phyloP scores from a whole-genome alignment of 2,113 vertebrate species.

The Stegastes partitus region DNA sequence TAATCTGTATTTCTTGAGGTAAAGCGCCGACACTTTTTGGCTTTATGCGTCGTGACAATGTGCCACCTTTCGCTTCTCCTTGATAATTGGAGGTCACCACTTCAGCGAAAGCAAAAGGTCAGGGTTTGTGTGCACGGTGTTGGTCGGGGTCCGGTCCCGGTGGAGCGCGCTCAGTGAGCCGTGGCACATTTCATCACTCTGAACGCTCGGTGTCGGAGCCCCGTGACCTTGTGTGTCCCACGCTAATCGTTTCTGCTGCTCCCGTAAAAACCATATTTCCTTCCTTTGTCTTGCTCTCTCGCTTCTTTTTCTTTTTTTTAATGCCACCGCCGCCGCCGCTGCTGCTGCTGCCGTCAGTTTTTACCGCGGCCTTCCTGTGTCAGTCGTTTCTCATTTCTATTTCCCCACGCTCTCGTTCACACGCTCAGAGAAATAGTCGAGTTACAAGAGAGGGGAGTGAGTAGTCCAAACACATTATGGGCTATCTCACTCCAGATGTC shows the following conservation, averaged over 20 bases:
- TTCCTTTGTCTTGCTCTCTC: slow-evolving; percentile 47
- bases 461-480: neutral
- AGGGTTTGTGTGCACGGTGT: neutral
- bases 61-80: neutral
- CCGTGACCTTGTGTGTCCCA: slow-evolving; percentile 47
- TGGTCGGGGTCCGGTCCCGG: neutral
- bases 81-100: slow-evolving; percentile 8
- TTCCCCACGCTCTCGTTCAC: slow-evolving; percentile 23
- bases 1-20: too few relatives aligned
- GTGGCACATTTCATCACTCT: slow-evolving; percentile 39
- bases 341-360: neutral
- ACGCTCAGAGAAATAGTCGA: neutral
- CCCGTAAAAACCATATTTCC: slow-evolving; percentile 47
- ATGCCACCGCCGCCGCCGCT: too few relatives aligned
- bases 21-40: neutral
- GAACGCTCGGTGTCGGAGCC: slow-evolving; percentile 23
- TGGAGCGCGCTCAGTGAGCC: slow-evolving; percentile 37
- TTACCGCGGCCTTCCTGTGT: slow-evolving; percentile 38
- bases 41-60: neutral
- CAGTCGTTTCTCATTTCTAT: slow-evolving; percentile 17
- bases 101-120: neutral
- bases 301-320: too few relatives aligned
- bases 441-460: slow-evolving; percentile 9
- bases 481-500: neutral
- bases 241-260: slow-evolving; percentile 34